Conservation (phyloP, 2,113 vertebrate genomes). For the Hypanus sabinus region DNA sequence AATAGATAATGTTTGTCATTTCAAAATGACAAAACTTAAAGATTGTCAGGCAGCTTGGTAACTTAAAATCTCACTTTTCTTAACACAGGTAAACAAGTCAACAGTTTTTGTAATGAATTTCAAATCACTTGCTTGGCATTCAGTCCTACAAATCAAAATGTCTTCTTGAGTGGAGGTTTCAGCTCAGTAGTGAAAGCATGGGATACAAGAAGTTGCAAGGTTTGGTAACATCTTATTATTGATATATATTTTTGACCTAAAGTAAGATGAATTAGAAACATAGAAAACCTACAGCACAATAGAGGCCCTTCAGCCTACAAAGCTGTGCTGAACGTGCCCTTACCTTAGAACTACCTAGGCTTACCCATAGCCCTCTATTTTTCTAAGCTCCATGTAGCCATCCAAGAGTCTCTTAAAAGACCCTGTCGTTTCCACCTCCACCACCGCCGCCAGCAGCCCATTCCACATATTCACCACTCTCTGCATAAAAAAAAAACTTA, state of each 20-base stretch:
- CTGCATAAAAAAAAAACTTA: too few species aligned
- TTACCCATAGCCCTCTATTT: too few species aligned
- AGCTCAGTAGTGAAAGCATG: constrained; percentile 81
- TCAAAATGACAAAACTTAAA: neutral
- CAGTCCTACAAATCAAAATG: constrained; percentile 66
- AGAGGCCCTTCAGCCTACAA: too few species aligned
- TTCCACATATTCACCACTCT: too few species aligned
- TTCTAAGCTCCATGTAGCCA: too few species aligned
- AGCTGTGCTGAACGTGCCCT: too few species aligned
- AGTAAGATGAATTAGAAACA: neutral
- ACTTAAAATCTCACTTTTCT: constrained; percentile 30
- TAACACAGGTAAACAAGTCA: constrained; percentile 66
- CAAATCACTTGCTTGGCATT: constrained; percentile 69
- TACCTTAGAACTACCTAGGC: too few species aligned
- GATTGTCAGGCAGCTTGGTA: neutral
- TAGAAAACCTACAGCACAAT: too few species aligned
- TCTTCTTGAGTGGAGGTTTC: constrained; percentile 85
- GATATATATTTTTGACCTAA: neutral
- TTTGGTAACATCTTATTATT: constrained; percentile 45
- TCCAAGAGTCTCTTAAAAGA: too few species aligned
- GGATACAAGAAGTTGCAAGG: constrained; percentile 81
- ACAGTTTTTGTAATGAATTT: constrained; percentile 68
- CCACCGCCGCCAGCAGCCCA: too few species aligned
- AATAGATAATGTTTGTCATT: neutral
- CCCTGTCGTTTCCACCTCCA: too few species aligned